phyloP scores from a whole-genome alignment of 2,888 invertebrate genomes.

The Nipponacmea schrenckii region DNA sequence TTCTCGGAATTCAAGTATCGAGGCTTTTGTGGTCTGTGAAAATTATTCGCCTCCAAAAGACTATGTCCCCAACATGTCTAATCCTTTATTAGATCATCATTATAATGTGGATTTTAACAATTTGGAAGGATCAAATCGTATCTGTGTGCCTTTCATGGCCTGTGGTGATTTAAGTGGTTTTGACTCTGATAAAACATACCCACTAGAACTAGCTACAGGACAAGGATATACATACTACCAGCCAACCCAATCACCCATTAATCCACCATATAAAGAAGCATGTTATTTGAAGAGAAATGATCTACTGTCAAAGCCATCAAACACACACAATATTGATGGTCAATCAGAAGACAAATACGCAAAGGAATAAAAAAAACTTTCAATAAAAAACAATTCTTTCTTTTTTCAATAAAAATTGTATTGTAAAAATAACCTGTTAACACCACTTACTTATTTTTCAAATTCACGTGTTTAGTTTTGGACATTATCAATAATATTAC shows the following conservation, averaged over 20 bases:
- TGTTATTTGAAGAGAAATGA: conserved; percentile 65
- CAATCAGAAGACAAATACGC: too few relatives aligned
- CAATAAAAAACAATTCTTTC: too few relatives aligned
- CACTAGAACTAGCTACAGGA: conserved; percentile 71
- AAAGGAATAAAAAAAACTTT: too few relatives aligned
- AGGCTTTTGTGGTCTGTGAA: conserved; percentile 95
- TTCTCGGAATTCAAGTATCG: conserved; percentile 96
- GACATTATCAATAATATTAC: too few relatives aligned
- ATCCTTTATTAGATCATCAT: conserved; percentile 80
- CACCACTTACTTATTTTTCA: too few relatives aligned
- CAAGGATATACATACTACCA: conserved; percentile 69
- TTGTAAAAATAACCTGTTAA: too few relatives aligned
- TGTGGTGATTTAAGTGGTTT: conserved; percentile 94
- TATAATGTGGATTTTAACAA: conserved; percentile 77
- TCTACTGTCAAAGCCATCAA: conserved; percentile 52
- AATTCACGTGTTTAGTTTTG: too few relatives aligned
- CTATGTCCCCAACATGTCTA: conserved; percentile 87
- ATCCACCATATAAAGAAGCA: conserved; percentile 73
- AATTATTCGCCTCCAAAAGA: conserved; percentile 85
- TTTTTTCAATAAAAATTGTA: too few relatives aligned
- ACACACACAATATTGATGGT: too few relatives aligned
- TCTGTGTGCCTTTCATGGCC: conserved; percentile 86
- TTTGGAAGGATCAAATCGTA: conserved; percentile 80
- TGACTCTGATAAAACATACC: conserved; percentile 93
- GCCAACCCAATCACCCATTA: conserved; percentile 73